Base-by-base conservation (phyloP, 2,113 vertebrate species). In the Amphilophus citrinellus region DNA sequence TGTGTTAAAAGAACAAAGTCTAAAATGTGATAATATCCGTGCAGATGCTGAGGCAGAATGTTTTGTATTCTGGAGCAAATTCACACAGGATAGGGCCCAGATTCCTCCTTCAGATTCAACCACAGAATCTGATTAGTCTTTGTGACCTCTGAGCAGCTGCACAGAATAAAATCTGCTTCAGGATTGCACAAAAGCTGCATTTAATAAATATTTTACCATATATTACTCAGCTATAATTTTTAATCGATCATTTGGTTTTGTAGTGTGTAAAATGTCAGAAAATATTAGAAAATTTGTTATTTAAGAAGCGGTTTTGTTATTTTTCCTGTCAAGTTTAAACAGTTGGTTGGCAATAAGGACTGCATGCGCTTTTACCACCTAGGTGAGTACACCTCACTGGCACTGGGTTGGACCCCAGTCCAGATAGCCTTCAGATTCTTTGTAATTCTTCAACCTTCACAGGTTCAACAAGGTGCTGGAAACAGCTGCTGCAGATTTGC, bases 151-250 rank as follows among this genome's bases (percentile, higher is more conserved):
- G 68, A 73, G 66, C 66, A 32, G 13, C 24, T 32, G 66, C 27
- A 14, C 44, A 73, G 47, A 10, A 73, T 73, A 53, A 73, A 73
- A 32, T 73, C 66, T 53, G 66, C 22, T 32, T 73, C 53, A 53
- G 66, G 10, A 30, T 73, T 20, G 66, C 22, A 32, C 44, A n/a
- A 32, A 73, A 53, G 44, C 66, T 73, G 17, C 27, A 73, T 73
- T 73, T n/a, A 73, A 73, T 53, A 73, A 73, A 73, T 71, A 24
- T 50, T 50, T 71, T 71, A 71, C 8, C 66, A 50, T 18, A 71
- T 50, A 50, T 71, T 50, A 50, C 44, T 20, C 44, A 50, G 44
- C 65, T 20, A 20, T 71, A 35, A 50, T 18, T 1, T 3, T 71
- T 50, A 50, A 30, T 44, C 65, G 50, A 7, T 30, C 27, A 24